Evolutionary conservation across 1,140 invertebrate species (phyloP).

Genomic region (Eciton burchellii): DNA sequence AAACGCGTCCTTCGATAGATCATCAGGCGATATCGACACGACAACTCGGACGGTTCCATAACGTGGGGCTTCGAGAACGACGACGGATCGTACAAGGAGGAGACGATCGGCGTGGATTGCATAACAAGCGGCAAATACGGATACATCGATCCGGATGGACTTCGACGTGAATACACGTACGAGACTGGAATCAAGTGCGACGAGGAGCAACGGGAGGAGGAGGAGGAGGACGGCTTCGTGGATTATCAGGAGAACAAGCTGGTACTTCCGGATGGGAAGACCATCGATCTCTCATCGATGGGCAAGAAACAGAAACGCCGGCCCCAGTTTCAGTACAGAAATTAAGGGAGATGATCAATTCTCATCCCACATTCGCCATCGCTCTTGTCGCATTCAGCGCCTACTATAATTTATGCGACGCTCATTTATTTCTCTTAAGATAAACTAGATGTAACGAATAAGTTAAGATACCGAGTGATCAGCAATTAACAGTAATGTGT

Average conservation of each 20-base stretch:
- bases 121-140: slow-evolving; percentile 93
- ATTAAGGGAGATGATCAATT: slow-evolving; percentile 63
- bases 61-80: slow-evolving; percentile 95
- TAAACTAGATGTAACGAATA: slow-evolving; percentile 41
- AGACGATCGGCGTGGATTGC: slow-evolving; percentile 92
- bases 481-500: slow-evolving; percentile 5
- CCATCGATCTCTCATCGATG: slow-evolving; percentile 89
- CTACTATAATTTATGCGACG: slow-evolving; percentile 8
- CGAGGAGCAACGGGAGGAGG: slow-evolving; percentile 87
- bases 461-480: slow-evolving; percentile 38
- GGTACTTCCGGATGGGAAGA: slow-evolving; percentile 89
- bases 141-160: slow-evolving; percentile 93
- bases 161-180: slow-evolving; percentile 90
- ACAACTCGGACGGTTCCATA: slow-evolving; percentile 93
- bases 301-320: slow-evolving; percentile 90
- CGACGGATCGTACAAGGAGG: slow-evolving; percentile 91
- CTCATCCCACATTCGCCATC: slow-evolving; percentile 26
- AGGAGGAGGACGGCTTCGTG: slow-evolving; percentile 87
- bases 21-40: slow-evolving; percentile 89
- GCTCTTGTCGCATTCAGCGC: neutral
- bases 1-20: slow-evolving; percentile 76
- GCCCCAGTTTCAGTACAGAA: slow-evolving; percentile 82
- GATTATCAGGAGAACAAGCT: slow-evolving; percentile 91
- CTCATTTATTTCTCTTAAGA: slow-evolving; percentile 7
- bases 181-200: slow-evolving; percentile 90